phyloP scores from a whole-genome alignment of 2,113 vertebrate species.

The Crotophaga sulcirostris region DNA sequence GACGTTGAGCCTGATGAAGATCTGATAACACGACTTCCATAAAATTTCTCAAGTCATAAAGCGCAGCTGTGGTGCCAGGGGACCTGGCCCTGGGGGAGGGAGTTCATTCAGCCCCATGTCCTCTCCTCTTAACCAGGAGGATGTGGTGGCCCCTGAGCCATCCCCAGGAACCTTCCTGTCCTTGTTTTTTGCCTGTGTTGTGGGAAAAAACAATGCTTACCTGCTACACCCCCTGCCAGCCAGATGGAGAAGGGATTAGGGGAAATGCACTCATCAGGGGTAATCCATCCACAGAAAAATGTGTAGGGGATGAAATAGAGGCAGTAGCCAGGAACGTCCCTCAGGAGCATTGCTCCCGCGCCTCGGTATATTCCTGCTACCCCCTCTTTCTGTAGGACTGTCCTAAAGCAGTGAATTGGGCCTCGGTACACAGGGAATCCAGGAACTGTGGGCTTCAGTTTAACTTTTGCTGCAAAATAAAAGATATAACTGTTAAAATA shows the following conservation, averaged over 20 bases:
- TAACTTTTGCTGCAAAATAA: conserved; percentile 69
- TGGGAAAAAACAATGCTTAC: conserved; percentile 63
- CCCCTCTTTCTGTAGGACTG: conserved; percentile 86
- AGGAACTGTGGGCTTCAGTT: conserved; percentile 69
- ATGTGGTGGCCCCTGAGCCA: neutral
- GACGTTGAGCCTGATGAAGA: neutral
- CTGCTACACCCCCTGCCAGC: conserved; percentile 92
- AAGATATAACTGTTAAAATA: neutral
- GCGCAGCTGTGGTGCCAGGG: neutral
- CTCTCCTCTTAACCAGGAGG: neutral
- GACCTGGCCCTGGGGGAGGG: neutral
- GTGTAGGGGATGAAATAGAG: conserved; percentile 93
- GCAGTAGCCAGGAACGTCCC: conserved; percentile 91
- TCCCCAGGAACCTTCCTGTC: neutral
- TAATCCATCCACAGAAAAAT: conserved; percentile 84
- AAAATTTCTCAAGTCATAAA: neutral
- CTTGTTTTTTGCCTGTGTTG: neutral
- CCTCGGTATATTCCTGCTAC: conserved; percentile 89
- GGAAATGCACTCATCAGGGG: conserved; percentile 65
- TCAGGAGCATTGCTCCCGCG: conserved; percentile 86
- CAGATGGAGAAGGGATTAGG: conserved; percentile 83
- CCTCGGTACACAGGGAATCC: conserved; percentile 81
- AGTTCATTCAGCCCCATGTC: neutral
- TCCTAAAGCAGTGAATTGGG: conserved; percentile 88
- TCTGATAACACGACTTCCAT: neutral